These are phyloP conservation scores for Nymphalis io DNA, from an alignment of 1,140 invertebrate genomes.

Conservation along the genomic window DNA sequence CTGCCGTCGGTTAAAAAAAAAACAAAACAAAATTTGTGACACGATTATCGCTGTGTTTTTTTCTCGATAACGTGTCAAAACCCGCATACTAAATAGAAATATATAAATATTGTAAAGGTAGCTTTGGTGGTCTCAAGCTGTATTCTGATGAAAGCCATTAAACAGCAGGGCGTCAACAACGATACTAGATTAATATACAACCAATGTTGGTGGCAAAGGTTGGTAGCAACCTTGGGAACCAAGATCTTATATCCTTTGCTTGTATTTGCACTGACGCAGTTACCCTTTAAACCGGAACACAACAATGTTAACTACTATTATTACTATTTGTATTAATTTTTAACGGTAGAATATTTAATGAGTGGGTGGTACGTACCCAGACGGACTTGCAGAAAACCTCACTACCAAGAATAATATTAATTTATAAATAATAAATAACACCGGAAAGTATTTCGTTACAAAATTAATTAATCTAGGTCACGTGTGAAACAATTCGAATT, in stretches of 20 bases:
- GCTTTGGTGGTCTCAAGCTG: not conserved
- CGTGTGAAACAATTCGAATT: not conserved
- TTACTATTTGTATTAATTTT: too few species aligned
- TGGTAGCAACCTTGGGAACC: too few species aligned
- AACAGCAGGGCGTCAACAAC: conserved; percentile 1
- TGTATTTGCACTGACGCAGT: too few species aligned
- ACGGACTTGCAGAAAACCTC: too few species aligned
- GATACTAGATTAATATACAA: not conserved
- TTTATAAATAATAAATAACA: not conserved
- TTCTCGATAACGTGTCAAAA: conserved; percentile 1
- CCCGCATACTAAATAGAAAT: conserved; percentile 5
- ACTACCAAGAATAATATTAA: too few species aligned
- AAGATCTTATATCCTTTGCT: too few species aligned
- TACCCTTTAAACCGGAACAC: too few species aligned
- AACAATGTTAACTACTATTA: too few species aligned
- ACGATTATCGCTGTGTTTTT: not conserved
- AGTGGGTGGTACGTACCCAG: too few species aligned
- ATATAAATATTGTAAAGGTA: not conserved
- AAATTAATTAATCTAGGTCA: not conserved
- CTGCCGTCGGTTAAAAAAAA: not conserved
- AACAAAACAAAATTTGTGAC: not conserved
- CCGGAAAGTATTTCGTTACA: not conserved
- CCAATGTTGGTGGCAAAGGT: too few species aligned
- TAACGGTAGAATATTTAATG: too few species aligned
- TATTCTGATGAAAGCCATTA: not conserved